Evolutionary conservation across 1,140 invertebrate species (phyloP), one percentile per base, ranked within the genome.

Genomic region (Bombus confusus): DNA sequence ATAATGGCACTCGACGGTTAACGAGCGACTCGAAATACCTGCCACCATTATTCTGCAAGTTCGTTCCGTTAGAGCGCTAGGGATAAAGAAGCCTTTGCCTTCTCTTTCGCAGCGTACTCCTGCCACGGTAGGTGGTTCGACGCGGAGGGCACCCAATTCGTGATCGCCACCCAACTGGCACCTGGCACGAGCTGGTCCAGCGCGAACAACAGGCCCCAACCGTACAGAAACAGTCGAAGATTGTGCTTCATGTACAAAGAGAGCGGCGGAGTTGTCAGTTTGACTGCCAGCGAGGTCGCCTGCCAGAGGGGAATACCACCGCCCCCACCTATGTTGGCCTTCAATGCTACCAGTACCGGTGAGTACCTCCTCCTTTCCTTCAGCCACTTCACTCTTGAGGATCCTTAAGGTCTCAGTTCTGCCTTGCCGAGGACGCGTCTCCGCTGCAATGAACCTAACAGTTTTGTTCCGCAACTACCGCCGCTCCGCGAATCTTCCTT

Each of bases 41-140:
- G 10, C 62, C 43, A 9, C 57, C 73, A 73, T 88, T 86, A 88
- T 89, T 87, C 83, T 15, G n/a, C 43, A 78, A 88, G 87, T 89
- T 89, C 64, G 80, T 88, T 59, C 74, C 39, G 34, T 64, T 37
- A 28, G 43, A 13, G 39, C 31, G 25, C 41, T 28, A 41, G 64
- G 76, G 64, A 18, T 82, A 79, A 76, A 47, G 71, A 68, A 59
- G 25, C 62, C 28, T 62, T 66, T 15, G 78, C 71, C 82, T 69
- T 88, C 80, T 83, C 71, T 71, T 80, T 94, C 95, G 13, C 95
- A 98, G 98, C 97, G 88, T 98, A 98, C 94, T 97, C 97, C 3
- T 98, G 98, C 95, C 97, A 98, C 92, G 98, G 98, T 86, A 96
- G 96, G 86, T 98, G 98, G 97, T 95, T 96, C 91, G 96, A 96